Base-by-base conservation (phyloP, 2,888 invertebrate species). In the Nomada ferruginata region DNA sequence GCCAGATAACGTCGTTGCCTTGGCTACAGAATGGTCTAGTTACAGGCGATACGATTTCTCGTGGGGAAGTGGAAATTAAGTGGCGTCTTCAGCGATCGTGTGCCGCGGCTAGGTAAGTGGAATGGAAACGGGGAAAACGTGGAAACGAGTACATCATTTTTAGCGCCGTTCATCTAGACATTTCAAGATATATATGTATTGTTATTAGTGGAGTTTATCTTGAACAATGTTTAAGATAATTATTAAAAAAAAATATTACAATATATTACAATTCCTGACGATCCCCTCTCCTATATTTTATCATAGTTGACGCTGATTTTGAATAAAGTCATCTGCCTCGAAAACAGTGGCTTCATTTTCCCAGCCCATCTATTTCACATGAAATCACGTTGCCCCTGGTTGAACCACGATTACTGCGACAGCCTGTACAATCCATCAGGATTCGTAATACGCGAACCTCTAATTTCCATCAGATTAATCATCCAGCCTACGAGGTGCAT, bases 1-100 rank as follows among this genome's bases (percentile, higher is more conserved):
- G 72, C 53, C 47, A 59, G 72, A 79, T 86, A 84, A 79, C 79
- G 81, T 79, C 80, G 77, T 60, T 64, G 81, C 66, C 70, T 79
- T 66, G 72, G 42, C 52, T 18, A 63, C 66, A 57, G 71, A 74
- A 66, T 76, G 65, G 83, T 78, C 73, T 61, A 61, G 66, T 80
- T 74, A 82, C 79, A 71, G 79, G 60, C 20, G 65, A 42, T n/a
- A 50, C 57, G 61, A 47, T 26, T 60, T 53, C 42, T 55, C 64
- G 23, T 36, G 42, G 47, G 36, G 70, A 50, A 23, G 11, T 52
- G 64, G 53, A 71, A 65, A 71, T 64, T 59, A 26, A 66, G 55
- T 23, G 71, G n/a, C 23, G 15, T 36, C n/a, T 55, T n/a, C 20
- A 4, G 15, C 13, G 26, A 5, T 47, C 59, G 13, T 11, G 55